Conservation (phyloP, 2,797 vertebrate species). For the Coreius guichenoti region DNA sequence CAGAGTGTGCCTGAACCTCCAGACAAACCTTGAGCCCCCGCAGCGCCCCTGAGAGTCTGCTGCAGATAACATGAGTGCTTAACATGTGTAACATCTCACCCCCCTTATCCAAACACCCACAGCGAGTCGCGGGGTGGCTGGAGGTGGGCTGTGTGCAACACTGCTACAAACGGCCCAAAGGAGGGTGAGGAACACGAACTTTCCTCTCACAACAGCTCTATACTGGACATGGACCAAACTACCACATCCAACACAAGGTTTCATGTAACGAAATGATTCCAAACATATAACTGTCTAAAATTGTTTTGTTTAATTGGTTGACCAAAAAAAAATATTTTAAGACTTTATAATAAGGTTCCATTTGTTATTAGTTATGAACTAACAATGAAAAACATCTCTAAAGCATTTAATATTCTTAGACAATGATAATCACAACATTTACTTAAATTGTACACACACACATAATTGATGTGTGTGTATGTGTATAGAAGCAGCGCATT, state of each 20-base stretch:
- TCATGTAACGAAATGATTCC: background rate
- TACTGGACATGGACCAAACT: background rate
- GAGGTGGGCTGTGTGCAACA: background rate
- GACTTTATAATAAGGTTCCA: too few relatives aligned
- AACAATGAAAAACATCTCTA: background rate
- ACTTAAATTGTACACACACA: too few relatives aligned
- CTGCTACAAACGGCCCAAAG: background rate
- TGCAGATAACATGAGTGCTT: background rate
- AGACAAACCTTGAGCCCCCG: constrained; percentile 12
- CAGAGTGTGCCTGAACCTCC: constrained; percentile 8
- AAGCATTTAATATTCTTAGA: background rate
- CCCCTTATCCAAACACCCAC: constrained; percentile 16
- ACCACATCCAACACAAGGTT: background rate
- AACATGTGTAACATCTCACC: background rate
- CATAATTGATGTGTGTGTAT: too few relatives aligned
- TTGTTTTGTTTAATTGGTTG: too few relatives aligned
- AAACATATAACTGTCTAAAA: background rate
- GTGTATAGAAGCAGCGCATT: too few relatives aligned
- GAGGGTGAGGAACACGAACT: background rate
- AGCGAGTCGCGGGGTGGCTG: background rate
- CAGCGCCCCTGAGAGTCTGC: background rate
- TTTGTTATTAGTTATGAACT: background rate
- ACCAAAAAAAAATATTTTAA: background rate
- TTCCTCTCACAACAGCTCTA: background rate
- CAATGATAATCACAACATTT: background rate